These are phyloP conservation scores for Eunapius fragilis DNA, from an alignment of 37 sponge, comb jelly and placozoan genomes.

Conservation along the genomic window DNA sequence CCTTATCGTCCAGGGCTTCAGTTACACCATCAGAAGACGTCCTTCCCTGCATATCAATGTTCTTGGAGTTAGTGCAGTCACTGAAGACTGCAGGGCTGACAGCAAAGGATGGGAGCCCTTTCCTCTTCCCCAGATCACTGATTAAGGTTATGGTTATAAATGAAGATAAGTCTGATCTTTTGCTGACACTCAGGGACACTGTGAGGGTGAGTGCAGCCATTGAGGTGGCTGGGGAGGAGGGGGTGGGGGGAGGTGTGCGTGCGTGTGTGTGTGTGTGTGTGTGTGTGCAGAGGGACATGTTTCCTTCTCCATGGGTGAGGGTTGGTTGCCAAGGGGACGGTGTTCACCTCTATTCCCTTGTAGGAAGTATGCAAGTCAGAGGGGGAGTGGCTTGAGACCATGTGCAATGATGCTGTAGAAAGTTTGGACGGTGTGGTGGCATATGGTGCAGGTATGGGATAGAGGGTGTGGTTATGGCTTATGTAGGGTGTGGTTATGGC, in stretches of 20 bases:
- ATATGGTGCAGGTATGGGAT: neutral
- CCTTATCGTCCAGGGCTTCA: neutral
- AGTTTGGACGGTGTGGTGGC: neutral
- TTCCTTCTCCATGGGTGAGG: no score
- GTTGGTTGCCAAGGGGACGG: neutral
- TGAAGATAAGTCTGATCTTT: conserved; percentile 7
- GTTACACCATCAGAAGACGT: conserved; percentile 12
- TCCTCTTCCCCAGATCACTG: conserved; percentile 26
- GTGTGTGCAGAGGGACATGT: no score
- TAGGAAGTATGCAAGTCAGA: conserved; percentile 31
- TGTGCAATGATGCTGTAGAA: neutral
- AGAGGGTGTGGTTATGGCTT: neutral
- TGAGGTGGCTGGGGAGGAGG: neutral
- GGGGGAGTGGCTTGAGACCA: conserved; percentile 9
- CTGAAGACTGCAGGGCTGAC: neutral
- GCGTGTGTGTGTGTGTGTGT: no score
- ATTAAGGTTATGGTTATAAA: conserved; percentile 24
- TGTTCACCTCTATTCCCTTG: neutral
- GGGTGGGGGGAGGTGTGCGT: neutral
- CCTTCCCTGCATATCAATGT: conserved; percentile 44
- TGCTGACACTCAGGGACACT: conserved; percentile 34
- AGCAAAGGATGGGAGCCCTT: neutral
- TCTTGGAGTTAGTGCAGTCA: conserved; percentile 37
- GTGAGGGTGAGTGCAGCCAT: neutral
- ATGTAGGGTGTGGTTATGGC: neutral